These are phyloP conservation scores for Falco rusticolus DNA, from an alignment of 2,797 vertebrate species.

Conservation along the genomic window DNA sequence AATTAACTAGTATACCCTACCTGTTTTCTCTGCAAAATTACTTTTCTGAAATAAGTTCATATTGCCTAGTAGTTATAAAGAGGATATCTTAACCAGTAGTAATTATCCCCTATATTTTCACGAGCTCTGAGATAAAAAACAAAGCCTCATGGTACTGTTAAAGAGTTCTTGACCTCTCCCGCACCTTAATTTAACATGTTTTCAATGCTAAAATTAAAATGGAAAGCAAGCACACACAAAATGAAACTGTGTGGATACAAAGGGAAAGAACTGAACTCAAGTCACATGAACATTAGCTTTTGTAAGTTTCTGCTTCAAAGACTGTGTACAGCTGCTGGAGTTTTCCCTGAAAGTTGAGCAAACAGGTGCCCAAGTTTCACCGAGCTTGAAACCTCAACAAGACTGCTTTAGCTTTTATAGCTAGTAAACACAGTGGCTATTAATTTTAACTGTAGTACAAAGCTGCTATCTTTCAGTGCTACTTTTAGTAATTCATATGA, in stretches of 20 bases:
- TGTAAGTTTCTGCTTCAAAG: neutral
- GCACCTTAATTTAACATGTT: neutral
- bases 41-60: neutral
- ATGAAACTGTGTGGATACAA: neutral
- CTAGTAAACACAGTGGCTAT: accelerated
- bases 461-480: neutral
- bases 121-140: neutral
- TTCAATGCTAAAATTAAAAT: neutral
- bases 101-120: neutral
- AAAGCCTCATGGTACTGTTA: neutral
- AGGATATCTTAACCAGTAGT: neutral
- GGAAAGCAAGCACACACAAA: neutral
- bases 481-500: neutral
- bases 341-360: neutral
- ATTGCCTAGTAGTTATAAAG: neutral
- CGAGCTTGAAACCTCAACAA: neutral
- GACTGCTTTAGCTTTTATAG: neutral
- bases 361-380: neutral
- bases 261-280: neutral
- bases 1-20: neutral
- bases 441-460: neutral
- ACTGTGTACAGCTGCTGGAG: neutral
- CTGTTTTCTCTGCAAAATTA: neutral
- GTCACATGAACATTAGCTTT: neutral
- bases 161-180: neutral